Conservation (phyloP, 2,113 vertebrate species). For the Lycaon pictus region DNA sequence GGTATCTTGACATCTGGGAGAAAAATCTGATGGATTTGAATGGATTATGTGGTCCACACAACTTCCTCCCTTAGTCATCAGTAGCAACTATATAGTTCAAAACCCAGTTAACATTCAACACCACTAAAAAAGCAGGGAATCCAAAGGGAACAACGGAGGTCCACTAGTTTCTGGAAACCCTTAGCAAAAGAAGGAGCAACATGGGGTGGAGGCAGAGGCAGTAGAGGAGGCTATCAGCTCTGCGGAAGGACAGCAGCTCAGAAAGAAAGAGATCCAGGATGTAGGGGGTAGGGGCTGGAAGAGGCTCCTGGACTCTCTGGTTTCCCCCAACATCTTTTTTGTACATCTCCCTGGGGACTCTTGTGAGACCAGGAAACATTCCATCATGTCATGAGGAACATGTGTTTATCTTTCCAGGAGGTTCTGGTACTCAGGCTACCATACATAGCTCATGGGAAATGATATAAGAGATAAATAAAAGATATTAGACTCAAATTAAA, state of each 20-base stretch:
- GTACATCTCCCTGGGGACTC: neutral
- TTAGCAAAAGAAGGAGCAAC: neutral
- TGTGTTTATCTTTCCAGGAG: neutral
- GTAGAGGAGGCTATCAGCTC: neutral
- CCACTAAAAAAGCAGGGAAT: neutral
- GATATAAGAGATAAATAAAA: neutral
- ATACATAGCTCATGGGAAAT: neutral
- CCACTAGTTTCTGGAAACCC: neutral
- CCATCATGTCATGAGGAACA: neutral
- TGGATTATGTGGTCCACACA: neutral
- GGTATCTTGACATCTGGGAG: neutral
- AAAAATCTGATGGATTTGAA: neutral
- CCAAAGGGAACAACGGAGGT: neutral
- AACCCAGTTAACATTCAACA: neutral
- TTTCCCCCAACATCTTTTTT: neutral
- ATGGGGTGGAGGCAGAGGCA: accelerated
- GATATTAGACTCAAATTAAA: neutral
- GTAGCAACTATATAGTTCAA: neutral
- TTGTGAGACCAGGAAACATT: neutral
- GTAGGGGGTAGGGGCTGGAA: neutral
- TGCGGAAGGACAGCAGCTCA: neutral
- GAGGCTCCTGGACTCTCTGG: neutral
- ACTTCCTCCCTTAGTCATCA: neutral
- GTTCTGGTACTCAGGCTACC: neutral
- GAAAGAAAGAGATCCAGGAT: neutral